Evolutionary conservation across 2,797 vertebrate genomes (phyloP).

Genomic region (Falco concolor): DNA sequence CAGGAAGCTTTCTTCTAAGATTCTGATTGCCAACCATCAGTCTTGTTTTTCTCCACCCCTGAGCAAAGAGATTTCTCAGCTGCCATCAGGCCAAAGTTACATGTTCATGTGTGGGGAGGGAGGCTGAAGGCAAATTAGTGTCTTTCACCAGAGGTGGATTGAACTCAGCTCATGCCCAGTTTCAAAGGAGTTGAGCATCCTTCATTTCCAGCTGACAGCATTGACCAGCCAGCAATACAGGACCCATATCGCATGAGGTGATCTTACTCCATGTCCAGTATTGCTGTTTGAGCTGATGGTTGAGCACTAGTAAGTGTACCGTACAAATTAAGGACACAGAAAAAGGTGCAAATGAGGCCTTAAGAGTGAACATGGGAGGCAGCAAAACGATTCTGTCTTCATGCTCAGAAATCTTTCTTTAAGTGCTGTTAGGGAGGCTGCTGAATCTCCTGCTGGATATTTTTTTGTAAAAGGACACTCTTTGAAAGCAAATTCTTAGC

Average conservation of each 20-base stretch:
- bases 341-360: neutral
- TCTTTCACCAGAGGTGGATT: neutral
- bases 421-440: neutral
- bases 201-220: neutral
- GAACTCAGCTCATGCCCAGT: neutral
- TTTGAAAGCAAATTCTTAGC: neutral
- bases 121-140: neutral
- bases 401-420: neutral
- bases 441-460: neutral
- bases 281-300: neutral
- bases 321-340: neutral
- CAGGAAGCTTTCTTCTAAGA: neutral
- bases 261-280: neutral
- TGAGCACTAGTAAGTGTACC: neutral
- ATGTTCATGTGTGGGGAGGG: neutral
- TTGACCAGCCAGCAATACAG: neutral
- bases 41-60: neutral
- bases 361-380: neutral
- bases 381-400: neutral
- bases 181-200: neutral
- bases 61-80: neutral
- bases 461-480: neutral
- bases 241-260: neutral
- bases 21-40: neutral
- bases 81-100: neutral